Conservation (phyloP, 2,888 invertebrate genomes). For the Drosophila seclusa region DNA sequence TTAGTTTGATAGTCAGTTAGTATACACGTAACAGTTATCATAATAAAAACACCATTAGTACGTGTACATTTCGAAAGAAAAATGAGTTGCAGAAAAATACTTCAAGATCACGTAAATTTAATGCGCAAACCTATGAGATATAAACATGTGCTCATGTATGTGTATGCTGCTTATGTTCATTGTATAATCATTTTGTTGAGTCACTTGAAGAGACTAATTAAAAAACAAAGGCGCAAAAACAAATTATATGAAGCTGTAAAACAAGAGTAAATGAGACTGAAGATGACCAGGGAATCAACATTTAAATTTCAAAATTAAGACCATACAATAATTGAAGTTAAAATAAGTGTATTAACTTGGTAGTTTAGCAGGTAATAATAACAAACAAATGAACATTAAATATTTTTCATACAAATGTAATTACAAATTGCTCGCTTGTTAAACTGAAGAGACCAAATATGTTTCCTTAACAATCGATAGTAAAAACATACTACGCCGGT, state of each 20-base stretch:
- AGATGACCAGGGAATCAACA: neutral
- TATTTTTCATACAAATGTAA: neutral
- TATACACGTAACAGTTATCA: neutral
- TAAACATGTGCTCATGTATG: neutral
- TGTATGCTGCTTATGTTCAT: neutral
- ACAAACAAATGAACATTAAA: neutral
- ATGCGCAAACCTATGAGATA: neutral
- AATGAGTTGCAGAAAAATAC: constrained; percentile 36
- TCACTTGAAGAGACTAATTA: constrained; percentile 15
- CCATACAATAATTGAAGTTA: neutral
- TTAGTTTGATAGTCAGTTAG: neutral
- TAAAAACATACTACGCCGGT: constrained; percentile 45
- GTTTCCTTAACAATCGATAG: constrained; percentile 29
- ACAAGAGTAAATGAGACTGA: neutral
- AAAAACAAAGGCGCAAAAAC: constrained; percentile 16
- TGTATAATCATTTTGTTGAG: constrained; percentile 30
- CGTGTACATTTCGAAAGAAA: neutral
- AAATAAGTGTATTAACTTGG: neutral
- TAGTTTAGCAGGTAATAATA: neutral
- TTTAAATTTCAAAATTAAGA: neutral
- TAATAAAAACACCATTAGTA: constrained; percentile 9
- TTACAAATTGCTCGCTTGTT: constrained; percentile 9
- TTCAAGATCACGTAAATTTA: constrained; percentile 35
- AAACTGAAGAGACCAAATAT: constrained; percentile 10
- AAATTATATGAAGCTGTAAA: constrained; percentile 2